Base-by-base conservation (phyloP, 2,797 vertebrate genomes). In the Alectoris magna region DNA sequence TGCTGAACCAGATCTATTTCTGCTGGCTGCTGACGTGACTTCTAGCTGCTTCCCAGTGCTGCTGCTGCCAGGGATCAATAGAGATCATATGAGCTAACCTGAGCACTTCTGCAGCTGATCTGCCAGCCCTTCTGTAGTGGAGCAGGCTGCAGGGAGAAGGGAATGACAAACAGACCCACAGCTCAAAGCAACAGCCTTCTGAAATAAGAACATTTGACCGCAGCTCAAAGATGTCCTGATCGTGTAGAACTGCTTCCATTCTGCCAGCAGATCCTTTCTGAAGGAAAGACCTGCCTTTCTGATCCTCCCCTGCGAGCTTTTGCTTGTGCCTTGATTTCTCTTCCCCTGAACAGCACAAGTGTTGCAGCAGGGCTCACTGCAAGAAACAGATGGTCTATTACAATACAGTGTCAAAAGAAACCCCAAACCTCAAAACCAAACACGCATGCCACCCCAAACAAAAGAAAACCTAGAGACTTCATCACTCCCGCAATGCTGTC, bases 11-110 rank as follows among this genome's bases (percentile, higher is more conserved):
- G 68, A 53, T 29, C 44, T 66, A 41, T 0, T 83, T 49, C 76
- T 58, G 70, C 29, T 14, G 26, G 34, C 6, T 12, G 55, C 26
- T 2, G 6, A 29, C n/a, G 39, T 1, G 36, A 56, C 27, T 48
- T 67, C 26, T 13, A n/a, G 39, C 22, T 0, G 1, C 39, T 56
- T 17, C n/a, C 19, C 27, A 1, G 55, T 1, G 7, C 34, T 12
- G 14, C 2, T 74, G 34, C 8, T 31, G 62, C 31, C 72, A 90
- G 70, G 5, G 31, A 82, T 9, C 38, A 18, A 80, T 39, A 85
- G 87, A 68, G 27, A 55, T 15, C 19, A 21, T 1, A 29, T 15
- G 36, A 84, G 58, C 46, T 49, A 82, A 51, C 6, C 19, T 41
- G 11, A 76, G 11, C 39, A 34, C 39, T 29, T 36, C 71, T 11